Evolutionary conservation across 2,888 invertebrate species (phyloP).

Genomic region (Argyra leucocephala): DNA sequence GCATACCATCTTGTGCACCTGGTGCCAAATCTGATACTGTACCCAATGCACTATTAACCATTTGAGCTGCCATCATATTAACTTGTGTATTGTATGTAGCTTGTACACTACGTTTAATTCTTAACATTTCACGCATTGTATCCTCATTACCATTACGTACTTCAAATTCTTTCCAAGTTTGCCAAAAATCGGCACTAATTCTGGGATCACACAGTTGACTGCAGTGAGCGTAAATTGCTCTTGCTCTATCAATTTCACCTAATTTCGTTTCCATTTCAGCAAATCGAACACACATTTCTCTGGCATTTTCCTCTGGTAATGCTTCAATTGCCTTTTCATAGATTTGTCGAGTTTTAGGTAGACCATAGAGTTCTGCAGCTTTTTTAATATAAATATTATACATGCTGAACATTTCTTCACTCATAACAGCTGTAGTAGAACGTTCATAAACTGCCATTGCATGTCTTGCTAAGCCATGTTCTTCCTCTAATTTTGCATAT

Average conservation of each 20-base stretch:
- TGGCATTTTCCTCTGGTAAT: slow-evolving; percentile 77
- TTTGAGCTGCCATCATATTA: slow-evolving; percentile 99
- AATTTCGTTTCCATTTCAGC: slow-evolving; percentile 97
- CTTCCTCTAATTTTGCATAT: slow-evolving; percentile 97
- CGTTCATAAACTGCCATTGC: slow-evolving; percentile 99
- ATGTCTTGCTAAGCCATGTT: slow-evolving; percentile 92
- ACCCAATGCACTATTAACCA: slow-evolving; percentile 69
- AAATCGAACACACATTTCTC: slow-evolving; percentile 93
- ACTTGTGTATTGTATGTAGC: slow-evolving; percentile 96
- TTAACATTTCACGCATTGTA: slow-evolving; percentile 96
- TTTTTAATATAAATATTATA: slow-evolving; percentile 98
- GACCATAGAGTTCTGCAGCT: slow-evolving; percentile 94
- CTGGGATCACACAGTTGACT: slow-evolving; percentile 99
- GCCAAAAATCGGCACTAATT: slow-evolving; percentile 92
- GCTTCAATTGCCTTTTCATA: slow-evolving; percentile 97
- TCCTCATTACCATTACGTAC: slow-evolving; percentile 98
- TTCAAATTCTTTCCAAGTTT: slow-evolving; percentile 99
- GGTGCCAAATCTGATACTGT: slow-evolving; percentile 64
- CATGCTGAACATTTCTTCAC: slow-evolving; percentile 93
- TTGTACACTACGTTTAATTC: slow-evolving; percentile 94
- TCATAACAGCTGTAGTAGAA: slow-evolving; percentile 82
- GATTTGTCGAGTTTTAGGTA: slow-evolving; percentile 92
- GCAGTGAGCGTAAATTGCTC: slow-evolving; percentile 95
- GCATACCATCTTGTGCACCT: slow-evolving; percentile 77
- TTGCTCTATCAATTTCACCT: slow-evolving; percentile 94